Conservation (phyloP, 2,797 vertebrate genomes). For the Chaunax sp. region DNA sequence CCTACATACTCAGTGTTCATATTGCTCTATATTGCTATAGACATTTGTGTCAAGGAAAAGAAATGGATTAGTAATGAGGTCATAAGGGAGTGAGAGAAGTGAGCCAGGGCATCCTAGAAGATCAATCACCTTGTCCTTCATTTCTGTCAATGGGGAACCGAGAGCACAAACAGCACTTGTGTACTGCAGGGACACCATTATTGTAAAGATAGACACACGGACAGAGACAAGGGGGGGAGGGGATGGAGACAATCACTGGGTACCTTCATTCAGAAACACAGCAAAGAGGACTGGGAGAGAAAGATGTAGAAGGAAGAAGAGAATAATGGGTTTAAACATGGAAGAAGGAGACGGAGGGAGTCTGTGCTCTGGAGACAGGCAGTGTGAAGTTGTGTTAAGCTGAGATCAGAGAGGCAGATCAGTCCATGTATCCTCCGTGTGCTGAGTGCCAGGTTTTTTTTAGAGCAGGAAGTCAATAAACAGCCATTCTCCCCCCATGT, state of each 20-base stretch:
- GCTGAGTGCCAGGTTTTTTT: slow-evolving; percentile 48
- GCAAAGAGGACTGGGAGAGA: neutral
- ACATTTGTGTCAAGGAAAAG: slow-evolving; percentile 14
- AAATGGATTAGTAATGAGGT: slow-evolving; percentile 40
- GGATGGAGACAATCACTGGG: slow-evolving; percentile 13
- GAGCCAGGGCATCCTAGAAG: slow-evolving; percentile 23
- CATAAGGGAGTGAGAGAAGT: slow-evolving; percentile 23
- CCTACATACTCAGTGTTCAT: neutral
- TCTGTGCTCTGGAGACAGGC: slow-evolving; percentile 49
- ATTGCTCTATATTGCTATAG: slow-evolving; percentile 2
- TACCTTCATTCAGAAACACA: slow-evolving; percentile 34
- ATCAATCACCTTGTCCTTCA: slow-evolving; percentile 63
- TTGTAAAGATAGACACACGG: slow-evolving; percentile 23
- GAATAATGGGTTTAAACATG: slow-evolving; percentile 19
- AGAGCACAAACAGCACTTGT: slow-evolving; percentile 43
- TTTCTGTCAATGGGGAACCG: slow-evolving; percentile 47
- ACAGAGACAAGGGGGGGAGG: slow-evolving; percentile 33
- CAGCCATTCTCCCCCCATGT: slow-evolving; percentile 1
- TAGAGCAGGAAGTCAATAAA: slow-evolving; percentile 58
- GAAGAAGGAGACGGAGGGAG: slow-evolving; percentile 15
- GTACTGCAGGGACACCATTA: slow-evolving; percentile 36
- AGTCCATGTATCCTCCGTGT: slow-evolving; percentile 55
- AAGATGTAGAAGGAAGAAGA: neutral
- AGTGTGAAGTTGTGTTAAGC: slow-evolving; percentile 66
- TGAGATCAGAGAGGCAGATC: slow-evolving; percentile 68